Evolutionary conservation across 2,797 vertebrate genomes (phyloP), one percentile per base, ranked within the genome.

Genomic region (Sebastes paucispinis): DNA sequence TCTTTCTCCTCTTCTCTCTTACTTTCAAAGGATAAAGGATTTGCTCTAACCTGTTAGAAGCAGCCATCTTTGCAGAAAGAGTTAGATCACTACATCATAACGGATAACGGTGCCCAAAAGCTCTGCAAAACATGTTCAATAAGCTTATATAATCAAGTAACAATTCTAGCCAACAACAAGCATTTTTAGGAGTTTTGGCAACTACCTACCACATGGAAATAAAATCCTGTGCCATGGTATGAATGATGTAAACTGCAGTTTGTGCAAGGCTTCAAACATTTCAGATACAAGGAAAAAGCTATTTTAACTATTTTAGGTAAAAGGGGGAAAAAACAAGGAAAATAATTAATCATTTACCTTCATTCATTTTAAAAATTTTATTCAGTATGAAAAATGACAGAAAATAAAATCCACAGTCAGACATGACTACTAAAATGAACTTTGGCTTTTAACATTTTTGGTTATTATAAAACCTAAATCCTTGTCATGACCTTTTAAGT

Each of bases 391-490:
- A 54, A 65, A 65, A 47, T 39, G n/a, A 39, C 24, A 27, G 24
- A 58, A 52, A 20, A 52, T 8, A 69, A 39, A 47, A 50, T 50
- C 43, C 43, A 43, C 39, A 18, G 24, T 58, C 55, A 16, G 5
- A 69, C 10, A 69, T 25, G 13, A 57, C 36, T 16, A 11, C 66
- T 47, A 69, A 73, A 29, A 79, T 47, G 18, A 59, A 22, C 22
- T 39, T 54, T n/a, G 8, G 50, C 9, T 54, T 29, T 71, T 34
- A 22, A 36, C 11, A 16, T 27, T n/a, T 69, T n/a, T 59, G 24
- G 27, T 75, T 32, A 27, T 77, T 69, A 43, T 69, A 69, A 74
- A 74, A 79, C 8, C 58, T 4, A 66, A 84, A 72, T 34, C 63
- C 14, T 68, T 32, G 43, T 55, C 20, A 39, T n/a, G 29, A 71